Percentiles rank a stretch among this genome's conserved stretches.
These are phyloP conservation scores for Myxocyprinus asiaticus DNA, from an alignment of 2,113 vertebrate genomes.

Conservation along the genomic window DNA sequence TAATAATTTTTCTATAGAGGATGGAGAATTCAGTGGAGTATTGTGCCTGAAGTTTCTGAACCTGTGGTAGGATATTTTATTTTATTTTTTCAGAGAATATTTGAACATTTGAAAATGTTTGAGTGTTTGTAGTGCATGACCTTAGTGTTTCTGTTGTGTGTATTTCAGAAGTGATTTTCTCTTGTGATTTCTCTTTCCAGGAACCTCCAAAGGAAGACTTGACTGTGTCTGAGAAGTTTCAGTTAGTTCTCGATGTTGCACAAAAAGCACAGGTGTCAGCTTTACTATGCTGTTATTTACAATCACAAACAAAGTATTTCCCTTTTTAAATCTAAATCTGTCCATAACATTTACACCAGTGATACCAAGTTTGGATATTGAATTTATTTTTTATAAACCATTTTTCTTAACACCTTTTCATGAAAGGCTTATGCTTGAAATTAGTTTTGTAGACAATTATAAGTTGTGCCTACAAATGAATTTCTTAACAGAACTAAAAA, in stretches of 20 bases:
- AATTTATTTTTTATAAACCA: no score
- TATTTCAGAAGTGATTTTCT: not conserved
- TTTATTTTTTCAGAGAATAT: not conserved
- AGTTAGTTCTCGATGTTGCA: constrained; percentile 96
- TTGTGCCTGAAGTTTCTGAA: constrained; percentile 95
- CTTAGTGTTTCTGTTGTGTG: not conserved
- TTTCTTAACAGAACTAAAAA: no score
- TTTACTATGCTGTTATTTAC: no score
- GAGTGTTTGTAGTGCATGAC: not conserved
- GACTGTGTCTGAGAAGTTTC: constrained; percentile 97
- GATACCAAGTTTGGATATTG: no score
- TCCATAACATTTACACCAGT: no score
- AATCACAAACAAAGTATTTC: no score
- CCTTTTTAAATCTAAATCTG: no score
- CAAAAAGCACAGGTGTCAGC: constrained; percentile 93
- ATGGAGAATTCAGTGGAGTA: constrained; percentile 99
- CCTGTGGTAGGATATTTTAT: constrained; percentile 77
- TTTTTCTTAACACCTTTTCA: no score
- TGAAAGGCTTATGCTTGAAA: no score
- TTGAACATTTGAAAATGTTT: not conserved
- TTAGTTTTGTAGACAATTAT: no score
- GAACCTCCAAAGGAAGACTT: constrained; percentile 94
- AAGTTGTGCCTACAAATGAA: no score
- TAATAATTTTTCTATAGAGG: constrained; percentile 76
- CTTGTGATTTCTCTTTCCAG: constrained; percentile 61